A percentile compares a stretch with the other conserved stretches of the same genome.
Evolutionary conservation across 2,797 vertebrate genomes (phyloP).

Genomic region (Thripadectes ignobilis): DNA sequence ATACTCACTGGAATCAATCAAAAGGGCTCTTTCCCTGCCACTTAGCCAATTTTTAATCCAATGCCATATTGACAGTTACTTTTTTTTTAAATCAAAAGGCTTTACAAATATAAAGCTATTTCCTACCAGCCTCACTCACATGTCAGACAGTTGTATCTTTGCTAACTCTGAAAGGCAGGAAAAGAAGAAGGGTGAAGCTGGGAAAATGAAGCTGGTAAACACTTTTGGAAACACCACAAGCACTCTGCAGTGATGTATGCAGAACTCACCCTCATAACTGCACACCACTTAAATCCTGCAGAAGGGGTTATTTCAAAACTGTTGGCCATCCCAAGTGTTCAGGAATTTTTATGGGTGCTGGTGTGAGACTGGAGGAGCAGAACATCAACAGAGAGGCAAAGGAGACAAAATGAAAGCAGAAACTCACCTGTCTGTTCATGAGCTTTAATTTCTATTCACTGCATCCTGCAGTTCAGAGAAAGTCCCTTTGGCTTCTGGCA

Average conservation of each 20-base stretch:
- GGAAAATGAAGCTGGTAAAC: not conserved
- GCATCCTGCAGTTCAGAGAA: not conserved
- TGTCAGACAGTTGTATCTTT: not conserved
- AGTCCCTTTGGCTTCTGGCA: not conserved
- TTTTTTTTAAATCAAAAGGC: not conserved
- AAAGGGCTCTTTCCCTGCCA: not conserved
- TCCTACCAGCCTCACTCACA: not conserved
- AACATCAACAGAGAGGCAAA: not conserved
- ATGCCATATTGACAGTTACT: not conserved
- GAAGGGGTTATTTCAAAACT: not conserved
- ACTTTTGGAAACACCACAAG: not conserved
- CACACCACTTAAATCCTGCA: not conserved
- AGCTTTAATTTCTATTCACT: not conserved
- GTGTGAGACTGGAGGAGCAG: not conserved
- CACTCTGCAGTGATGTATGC: not conserved
- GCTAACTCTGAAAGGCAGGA: not conserved
- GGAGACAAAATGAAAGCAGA: not conserved
- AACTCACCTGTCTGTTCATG: not conserved
- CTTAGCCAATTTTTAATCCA: not conserved
- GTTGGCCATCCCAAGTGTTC: not conserved
- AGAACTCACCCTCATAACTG: not conserved
- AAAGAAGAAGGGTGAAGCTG: not conserved
- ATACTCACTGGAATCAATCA: not conserved
- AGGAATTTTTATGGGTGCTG: not conserved
- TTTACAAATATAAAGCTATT: not conserved